Evolutionary conservation across 2,888 invertebrate species (phyloP).

Genomic region (Hydrotaea cyrtoneurina): DNA sequence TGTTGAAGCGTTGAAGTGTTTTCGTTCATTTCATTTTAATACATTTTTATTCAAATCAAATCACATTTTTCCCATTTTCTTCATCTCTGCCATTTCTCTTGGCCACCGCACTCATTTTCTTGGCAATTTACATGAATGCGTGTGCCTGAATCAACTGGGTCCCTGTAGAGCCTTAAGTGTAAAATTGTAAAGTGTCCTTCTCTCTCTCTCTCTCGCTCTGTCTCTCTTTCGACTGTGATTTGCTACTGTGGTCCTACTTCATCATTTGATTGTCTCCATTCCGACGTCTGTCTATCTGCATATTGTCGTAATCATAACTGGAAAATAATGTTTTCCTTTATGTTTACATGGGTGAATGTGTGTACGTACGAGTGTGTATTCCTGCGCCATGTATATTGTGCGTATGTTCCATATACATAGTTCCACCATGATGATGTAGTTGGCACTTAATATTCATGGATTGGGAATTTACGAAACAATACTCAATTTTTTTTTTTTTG

Average conservation of each 20-base stretch:
- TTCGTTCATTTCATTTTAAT: conserved; percentile 66
- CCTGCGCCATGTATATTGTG: background rate
- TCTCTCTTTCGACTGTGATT: background rate
- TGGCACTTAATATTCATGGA: conserved; percentile 67
- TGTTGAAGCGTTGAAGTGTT: conserved; percentile 68
- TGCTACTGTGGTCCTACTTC: conserved; percentile 40
- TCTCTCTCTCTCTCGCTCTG: background rate
- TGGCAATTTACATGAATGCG: conserved; percentile 1
- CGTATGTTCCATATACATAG: background rate
- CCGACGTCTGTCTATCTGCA: conserved; percentile 50
- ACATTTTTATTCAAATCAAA: conserved; percentile 62
- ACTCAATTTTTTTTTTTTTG: conserved; percentile 61
- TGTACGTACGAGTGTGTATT: background rate
- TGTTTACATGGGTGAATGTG: conserved; percentile 5
- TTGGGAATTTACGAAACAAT: conserved; percentile 66
- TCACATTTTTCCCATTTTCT: conserved; percentile 42
- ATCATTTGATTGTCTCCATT: conserved; percentile 56
- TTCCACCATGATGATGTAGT: background rate
- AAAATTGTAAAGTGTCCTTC: conserved; percentile 62
- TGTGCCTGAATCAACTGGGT: conserved; percentile 51
- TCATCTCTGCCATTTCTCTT: background rate
- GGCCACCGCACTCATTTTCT: background rate
- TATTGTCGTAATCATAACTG: conserved; percentile 62
- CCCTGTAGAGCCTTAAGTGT: conserved; percentile 63
- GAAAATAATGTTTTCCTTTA: conserved; percentile 63